These are phyloP conservation scores for Drosophila quadrilineata DNA, from an alignment of 1,140 invertebrate genomes.

Conservation along the genomic window DNA sequence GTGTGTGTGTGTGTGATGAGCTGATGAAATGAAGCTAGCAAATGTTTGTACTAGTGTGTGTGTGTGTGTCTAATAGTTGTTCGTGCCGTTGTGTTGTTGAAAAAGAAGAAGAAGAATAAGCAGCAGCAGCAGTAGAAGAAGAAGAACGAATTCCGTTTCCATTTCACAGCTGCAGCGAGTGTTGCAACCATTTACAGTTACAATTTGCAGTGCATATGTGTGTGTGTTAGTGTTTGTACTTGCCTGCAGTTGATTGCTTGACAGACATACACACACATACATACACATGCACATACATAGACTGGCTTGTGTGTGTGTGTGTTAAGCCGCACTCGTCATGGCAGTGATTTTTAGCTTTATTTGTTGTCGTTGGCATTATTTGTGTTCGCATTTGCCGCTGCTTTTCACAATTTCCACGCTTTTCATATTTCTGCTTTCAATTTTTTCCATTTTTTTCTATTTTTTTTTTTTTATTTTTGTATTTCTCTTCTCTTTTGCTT, in stretches of 20 bases:
- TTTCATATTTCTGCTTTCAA: no score
- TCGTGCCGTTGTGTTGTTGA: no score
- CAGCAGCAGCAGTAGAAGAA: background rate
- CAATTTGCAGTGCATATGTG: conserved; percentile 26
- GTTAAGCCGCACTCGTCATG: conserved; percentile 17
- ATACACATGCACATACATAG: conserved; percentile 3
- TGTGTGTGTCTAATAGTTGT: background rate
- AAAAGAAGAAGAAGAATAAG: no score
- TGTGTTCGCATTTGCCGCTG: conserved; percentile 11
- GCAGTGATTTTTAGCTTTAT: conserved; percentile 27
- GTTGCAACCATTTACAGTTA: conserved; percentile 29
- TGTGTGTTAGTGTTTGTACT: no score
- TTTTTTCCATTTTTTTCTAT: no score
- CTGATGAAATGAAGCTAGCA: no score
- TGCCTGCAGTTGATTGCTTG: conserved; percentile 42
- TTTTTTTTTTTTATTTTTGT: no score
- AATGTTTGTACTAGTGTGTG: background rate
- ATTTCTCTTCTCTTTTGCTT: no score
- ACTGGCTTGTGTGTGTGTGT: background rate
- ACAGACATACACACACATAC: conserved; percentile 16
- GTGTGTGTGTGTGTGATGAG: no score
- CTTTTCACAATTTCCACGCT: conserved; percentile 31
- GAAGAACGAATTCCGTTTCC: conserved; percentile 55
- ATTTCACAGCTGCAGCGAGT: conserved; percentile 34
- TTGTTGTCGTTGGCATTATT: conserved; percentile 4